Evolutionary conservation across 2,888 invertebrate species (phyloP).

Genomic region (Ferrisia virgata): DNA sequence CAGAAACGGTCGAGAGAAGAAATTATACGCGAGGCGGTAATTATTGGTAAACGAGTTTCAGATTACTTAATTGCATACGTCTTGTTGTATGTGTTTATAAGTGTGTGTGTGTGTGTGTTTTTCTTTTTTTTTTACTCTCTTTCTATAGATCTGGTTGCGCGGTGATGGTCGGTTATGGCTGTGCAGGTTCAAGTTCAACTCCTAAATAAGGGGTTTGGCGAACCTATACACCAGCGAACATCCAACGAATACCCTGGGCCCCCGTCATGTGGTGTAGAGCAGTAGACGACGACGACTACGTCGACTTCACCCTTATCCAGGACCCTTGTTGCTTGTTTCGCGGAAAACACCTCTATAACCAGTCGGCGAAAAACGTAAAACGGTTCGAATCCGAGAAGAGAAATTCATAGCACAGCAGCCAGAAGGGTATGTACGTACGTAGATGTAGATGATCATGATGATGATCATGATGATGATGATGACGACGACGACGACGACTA

Average conservation of each 20-base stretch:
- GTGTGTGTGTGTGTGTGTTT: too few species aligned
- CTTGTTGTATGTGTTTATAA: too few species aligned
- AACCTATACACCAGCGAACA: neutral
- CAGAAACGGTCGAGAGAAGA: neutral
- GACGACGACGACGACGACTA: too few species aligned
- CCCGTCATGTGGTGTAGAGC: neutral
- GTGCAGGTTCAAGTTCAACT: constrained; percentile 21
- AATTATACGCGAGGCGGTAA: constrained; percentile 9
- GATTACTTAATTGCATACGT: neutral
- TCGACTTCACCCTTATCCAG: neutral
- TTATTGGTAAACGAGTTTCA: constrained; percentile 15
- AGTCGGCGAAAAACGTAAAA: constrained; percentile 14
- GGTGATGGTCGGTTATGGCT: constrained; percentile 5
- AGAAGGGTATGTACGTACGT: neutral
- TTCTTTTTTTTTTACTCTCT: neutral
- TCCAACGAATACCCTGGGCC: neutral
- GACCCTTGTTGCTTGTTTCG: neutral
- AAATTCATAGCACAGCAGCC: too few species aligned
- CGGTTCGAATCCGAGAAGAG: neutral
- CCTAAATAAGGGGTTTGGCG: neutral
- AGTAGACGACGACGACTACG: neutral
- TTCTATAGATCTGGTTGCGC: neutral
- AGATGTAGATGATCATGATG: too few species aligned
- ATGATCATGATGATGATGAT: too few species aligned
- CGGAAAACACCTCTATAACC: constrained; percentile 8